phyloP scores from a whole-genome alignment of 2,113 vertebrate species.

The Lathamus discolor region DNA sequence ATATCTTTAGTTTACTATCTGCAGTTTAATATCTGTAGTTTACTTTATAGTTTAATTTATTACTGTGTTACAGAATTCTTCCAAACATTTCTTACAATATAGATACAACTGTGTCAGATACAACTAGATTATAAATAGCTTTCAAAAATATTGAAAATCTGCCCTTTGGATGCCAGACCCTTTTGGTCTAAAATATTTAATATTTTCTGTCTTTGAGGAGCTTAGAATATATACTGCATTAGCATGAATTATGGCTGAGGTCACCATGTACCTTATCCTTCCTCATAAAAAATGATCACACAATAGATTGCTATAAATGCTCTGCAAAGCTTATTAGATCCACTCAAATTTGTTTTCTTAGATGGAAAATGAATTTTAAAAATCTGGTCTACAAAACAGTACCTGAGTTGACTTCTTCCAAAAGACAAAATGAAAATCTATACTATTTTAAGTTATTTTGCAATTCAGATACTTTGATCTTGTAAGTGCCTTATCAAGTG shows the following conservation, averaged over 20 bases:
- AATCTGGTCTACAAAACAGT: constrained; percentile 20
- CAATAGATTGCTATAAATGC: neutral
- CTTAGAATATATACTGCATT: constrained; percentile 43
- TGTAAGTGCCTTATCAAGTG: neutral
- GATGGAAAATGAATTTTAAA: constrained; percentile 49
- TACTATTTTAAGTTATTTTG: neutral
- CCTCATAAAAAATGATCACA: constrained; percentile 29
- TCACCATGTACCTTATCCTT: constrained; percentile 15
- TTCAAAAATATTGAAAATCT: constrained; percentile 50
- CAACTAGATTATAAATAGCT: constrained; percentile 26
- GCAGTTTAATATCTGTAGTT: neutral
- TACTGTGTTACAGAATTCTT: neutral
- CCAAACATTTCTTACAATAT: constrained; percentile 16
- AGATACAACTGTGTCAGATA: constrained; percentile 15
- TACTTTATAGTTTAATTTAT: constrained; percentile 31
- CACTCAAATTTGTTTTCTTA: constrained; percentile 37
- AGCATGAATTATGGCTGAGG: constrained; percentile 47
- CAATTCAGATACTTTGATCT: neutral
- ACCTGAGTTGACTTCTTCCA: neutral
- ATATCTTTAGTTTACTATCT: neutral
- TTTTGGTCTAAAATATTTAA: neutral
- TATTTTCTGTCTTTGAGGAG: constrained; percentile 9
- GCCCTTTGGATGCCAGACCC: neutral
- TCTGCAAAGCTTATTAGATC: neutral
- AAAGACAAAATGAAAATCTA: constrained; percentile 24